Evolutionary conservation across 2,888 invertebrate genomes (phyloP), one percentile per base, ranked within the genome.

Genomic region (Odontomyia ornata): DNA sequence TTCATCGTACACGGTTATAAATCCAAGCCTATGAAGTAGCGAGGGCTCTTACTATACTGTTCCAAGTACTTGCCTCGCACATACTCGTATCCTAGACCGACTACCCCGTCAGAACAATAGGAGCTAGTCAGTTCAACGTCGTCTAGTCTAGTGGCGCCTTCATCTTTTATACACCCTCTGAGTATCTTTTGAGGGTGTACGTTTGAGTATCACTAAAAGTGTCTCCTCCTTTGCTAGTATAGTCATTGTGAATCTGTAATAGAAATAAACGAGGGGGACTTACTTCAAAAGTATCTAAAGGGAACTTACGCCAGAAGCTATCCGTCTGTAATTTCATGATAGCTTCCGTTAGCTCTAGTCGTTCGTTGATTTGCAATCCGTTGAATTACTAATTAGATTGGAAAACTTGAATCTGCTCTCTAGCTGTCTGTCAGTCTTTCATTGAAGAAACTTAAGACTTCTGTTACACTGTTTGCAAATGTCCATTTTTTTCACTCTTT

Each of bases 71-170:
- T 36, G 9, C 5, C 3, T 36, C 36, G 36, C 36, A 36, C 36
- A 5, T 36, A 36, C 36, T 5, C 52, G 4, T 52, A 52, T 52
- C 5, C 13, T 9, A 13, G n/a, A 4, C 3, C 18, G 4, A 15
- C 15, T 52, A 18, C 18, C 13, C 52, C 52, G 7, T n/a, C 52
- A n/a, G 13, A 52, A 52, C 15, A 52, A 13, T 52, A 52, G 52
- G 15, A 15, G 3, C 36, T 36, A 36, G 36, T 36, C n/a, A 25
- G 25, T 9, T 47, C 7, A 56, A 18, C 72, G 72, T 52, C 72
- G 72, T 72, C 72, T 72, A 72, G 72, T 72, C 72, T 56, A 30
- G 56, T 72, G 72, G 72, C 72, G 72, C 72, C 72, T 72, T 28
- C 57, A 25, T 30, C 15, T 72, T 72, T 72, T 72, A 43, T 43